Conservation (phyloP, 2,797 vertebrate genomes). For the Pristis pectinata region DNA sequence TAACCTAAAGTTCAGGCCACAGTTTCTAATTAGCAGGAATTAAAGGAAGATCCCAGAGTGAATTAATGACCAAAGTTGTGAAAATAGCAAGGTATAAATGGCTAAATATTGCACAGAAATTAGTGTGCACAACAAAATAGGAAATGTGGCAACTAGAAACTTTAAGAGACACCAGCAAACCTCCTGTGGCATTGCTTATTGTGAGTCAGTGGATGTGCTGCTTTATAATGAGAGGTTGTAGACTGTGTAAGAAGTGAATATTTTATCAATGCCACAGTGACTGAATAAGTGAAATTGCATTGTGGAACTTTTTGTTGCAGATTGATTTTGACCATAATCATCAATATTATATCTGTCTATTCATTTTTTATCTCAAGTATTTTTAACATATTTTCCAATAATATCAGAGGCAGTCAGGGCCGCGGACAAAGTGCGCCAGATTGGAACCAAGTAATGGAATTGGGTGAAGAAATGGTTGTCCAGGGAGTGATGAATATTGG, state of each 20-base stretch:
- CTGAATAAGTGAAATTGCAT: neutral
- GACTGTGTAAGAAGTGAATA: neutral
- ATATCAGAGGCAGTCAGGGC: neutral
- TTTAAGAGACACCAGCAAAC: neutral
- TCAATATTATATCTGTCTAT: neutral
- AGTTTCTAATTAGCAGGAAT: neutral
- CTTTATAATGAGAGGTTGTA: neutral
- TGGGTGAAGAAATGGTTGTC: neutral
- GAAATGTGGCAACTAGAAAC: neutral
- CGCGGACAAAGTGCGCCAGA: neutral
- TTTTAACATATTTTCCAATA: neutral
- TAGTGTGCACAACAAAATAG: neutral
- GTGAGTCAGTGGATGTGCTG: neutral
- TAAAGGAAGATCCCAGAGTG: neutral
- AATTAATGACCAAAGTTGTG: neutral
- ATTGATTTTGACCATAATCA: neutral
- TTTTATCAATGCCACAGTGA: neutral
- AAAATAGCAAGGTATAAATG: too few relatives aligned
- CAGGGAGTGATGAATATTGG: neutral
- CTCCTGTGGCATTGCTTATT: neutral
- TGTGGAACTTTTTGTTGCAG: neutral
- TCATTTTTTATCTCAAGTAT: neutral
- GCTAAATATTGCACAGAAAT: neutral
- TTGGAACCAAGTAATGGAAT: neutral
- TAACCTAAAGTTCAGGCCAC: neutral